Percentiles rank a stretch among this genome's conserved stretches.
Conservation (phyloP, 2,113 vertebrate species). For the Entomyzon cyanotis region DNA sequence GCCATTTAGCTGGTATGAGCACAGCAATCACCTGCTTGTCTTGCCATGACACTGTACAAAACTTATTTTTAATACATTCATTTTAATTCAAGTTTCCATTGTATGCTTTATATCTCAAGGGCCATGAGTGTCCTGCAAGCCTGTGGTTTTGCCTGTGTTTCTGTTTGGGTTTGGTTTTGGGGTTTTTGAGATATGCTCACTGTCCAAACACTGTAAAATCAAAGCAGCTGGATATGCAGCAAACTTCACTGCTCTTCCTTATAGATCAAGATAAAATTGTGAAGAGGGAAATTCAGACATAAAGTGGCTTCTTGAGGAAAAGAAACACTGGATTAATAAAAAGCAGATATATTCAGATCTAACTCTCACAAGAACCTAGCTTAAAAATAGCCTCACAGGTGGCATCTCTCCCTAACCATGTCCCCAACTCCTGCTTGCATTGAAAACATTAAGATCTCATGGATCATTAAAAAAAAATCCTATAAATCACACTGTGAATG, state of each 20-base stretch:
- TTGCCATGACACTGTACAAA: neutral
- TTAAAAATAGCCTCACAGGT: neutral
- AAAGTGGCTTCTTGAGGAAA: constrained; percentile 23
- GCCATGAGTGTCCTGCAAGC: neutral
- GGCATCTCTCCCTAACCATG: neutral
- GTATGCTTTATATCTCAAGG: neutral
- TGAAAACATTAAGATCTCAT: neutral
- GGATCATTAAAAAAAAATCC: neutral
- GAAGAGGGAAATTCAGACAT: constrained; percentile 39
- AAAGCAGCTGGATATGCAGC: constrained; percentile 18
- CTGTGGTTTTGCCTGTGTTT: neutral
- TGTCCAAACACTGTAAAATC: constrained; percentile 27
- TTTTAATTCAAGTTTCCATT: neutral
- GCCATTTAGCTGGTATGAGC: neutral
- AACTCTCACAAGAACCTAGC: neutral
- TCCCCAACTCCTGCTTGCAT: neutral
- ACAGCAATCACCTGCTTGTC: neutral
- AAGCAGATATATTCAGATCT: neutral
- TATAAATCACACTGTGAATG: neutral
- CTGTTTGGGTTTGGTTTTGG: neutral
- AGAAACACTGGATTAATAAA: neutral
- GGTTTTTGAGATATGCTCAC: neutral
- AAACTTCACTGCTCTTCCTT: constrained; percentile 25
- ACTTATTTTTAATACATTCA: neutral
- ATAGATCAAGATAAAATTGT: constrained; percentile 28